These are phyloP conservation scores for Meleagris gallopavo DNA, from an alignment of 2,113 vertebrate species.

Conservation along the genomic window DNA sequence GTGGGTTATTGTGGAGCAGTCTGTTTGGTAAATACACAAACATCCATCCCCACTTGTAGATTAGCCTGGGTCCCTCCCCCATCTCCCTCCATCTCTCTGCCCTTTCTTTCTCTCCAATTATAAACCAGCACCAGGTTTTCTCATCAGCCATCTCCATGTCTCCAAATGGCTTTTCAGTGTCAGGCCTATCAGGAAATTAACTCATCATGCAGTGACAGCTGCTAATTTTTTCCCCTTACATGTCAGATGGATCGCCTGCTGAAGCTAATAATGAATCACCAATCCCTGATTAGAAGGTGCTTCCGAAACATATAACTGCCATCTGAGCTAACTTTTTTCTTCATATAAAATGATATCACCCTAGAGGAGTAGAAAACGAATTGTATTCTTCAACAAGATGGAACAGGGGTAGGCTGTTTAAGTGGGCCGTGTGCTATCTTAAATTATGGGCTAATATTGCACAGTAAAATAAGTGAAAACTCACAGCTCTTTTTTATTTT, in stretches of 20 bases:
- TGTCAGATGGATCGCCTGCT: constrained; percentile 93
- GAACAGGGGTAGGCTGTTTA: constrained; percentile 63
- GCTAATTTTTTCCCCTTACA: constrained; percentile 96
- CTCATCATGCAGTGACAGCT: constrained; percentile 95
- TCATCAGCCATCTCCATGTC: constrained; percentile 87
- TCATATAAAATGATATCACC: constrained; percentile 84
- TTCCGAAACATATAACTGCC: constrained; percentile 86
- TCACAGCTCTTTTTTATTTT: constrained; percentile 66
- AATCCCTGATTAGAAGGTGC: constrained; percentile 91
- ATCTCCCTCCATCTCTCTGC: constrained; percentile 64
- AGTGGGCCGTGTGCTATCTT: constrained; percentile 62
- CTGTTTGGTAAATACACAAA: constrained; percentile 52
- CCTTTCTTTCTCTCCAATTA: constrained; percentile 90
- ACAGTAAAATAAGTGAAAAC: constrained; percentile 72
- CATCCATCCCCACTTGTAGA: constrained; percentile 59
- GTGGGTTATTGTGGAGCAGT: neutral
- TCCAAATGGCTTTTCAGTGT: constrained; percentile 87
- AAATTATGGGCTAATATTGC: constrained; percentile 76
- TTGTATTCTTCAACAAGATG: constrained; percentile 74
- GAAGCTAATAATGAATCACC: constrained; percentile 95
- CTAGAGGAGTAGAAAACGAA: constrained; percentile 77
- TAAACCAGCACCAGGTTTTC: constrained; percentile 88
- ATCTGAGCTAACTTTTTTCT: constrained; percentile 82
- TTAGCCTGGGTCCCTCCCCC: constrained; percentile 31
- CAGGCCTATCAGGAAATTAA: constrained; percentile 98